Evolutionary conservation across 2,888 invertebrate genomes (phyloP).

Genomic region (Scaptomyza cyrtandrae): DNA sequence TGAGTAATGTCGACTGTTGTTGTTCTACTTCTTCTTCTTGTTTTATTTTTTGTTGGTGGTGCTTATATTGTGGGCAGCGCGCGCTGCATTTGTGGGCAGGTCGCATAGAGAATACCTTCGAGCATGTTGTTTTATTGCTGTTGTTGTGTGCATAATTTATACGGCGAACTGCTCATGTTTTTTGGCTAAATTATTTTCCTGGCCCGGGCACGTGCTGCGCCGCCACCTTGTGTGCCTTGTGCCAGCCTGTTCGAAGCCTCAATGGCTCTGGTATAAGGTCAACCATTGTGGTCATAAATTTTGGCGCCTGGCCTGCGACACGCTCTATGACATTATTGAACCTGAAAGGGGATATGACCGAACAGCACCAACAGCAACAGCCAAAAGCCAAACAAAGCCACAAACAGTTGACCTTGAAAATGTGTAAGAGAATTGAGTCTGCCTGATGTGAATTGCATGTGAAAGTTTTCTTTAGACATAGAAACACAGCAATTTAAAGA

Average conservation of each 20-base stretch:
- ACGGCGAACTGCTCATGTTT: slow-evolving; percentile 71
- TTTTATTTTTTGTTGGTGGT: slow-evolving; percentile 8
- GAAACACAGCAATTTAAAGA: slow-evolving; percentile 3
- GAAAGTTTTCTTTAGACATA: slow-evolving; percentile 13
- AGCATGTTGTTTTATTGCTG: slow-evolving; percentile 41
- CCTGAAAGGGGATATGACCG: slow-evolving; percentile 68
- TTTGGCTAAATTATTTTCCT: slow-evolving; percentile 74
- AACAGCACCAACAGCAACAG: slow-evolving; percentile 35
- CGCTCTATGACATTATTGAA: slow-evolving; percentile 76
- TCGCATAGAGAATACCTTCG: slow-evolving; percentile 73
- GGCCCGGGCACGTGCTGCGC: slow-evolving; percentile 62
- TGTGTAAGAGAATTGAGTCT: slow-evolving; percentile 17
- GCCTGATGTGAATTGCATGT: slow-evolving; percentile 15
- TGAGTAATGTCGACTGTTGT: slow-evolving; percentile 65
- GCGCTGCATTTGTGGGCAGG: slow-evolving; percentile 64
- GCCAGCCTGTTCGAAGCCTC: slow-evolving; percentile 27
- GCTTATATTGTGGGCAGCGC: slow-evolving; percentile 30
- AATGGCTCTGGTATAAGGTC: slow-evolving; percentile 56
- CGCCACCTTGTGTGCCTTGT: slow-evolving; percentile 7
- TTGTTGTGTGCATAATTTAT: slow-evolving; percentile 71
- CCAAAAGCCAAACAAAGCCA: slow-evolving; percentile 49
- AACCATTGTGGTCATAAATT: slow-evolving; percentile 73
- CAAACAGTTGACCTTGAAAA: slow-evolving; percentile 63
- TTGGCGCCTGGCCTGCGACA: slow-evolving; percentile 73
- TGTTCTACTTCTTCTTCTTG: slow-evolving; percentile 25